Base-by-base conservation (phyloP, 2,797 vertebrate species). In the Notolepis coatsorum region DNA sequence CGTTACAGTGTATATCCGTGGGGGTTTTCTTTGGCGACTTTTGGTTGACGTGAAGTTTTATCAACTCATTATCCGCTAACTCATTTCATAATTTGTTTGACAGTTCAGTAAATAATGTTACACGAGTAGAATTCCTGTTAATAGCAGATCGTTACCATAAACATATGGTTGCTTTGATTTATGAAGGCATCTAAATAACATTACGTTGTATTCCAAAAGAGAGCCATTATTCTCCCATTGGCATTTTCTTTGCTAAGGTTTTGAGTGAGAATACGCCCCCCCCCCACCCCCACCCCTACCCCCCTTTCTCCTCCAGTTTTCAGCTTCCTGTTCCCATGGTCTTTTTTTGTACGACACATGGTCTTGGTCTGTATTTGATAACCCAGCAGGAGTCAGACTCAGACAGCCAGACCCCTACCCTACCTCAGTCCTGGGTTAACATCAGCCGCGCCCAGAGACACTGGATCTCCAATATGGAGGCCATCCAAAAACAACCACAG, bases 401-500 rank as follows among this genome's bases (percentile, higher is more conserved):
- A 39, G 38, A 48, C 48, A 58, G 59, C 65, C 68, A 75, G 65
- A 75, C 77, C 52, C 41, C 58, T 46, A 27, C n/a, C n/a, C n/a
- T 54, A 58, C 62, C 61, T 67, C 61, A 71, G 54, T 42, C 30
- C 45, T 47, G 43, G 70, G 68, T 71, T 64, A 65, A 61, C 71
- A 50, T 33, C 24, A 82, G 71, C 79, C 85, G 28, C 79, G 68
- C 68, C 46, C 70, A 50, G n/a, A 75, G 84, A 76, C 68, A 53
- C 80, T 63, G 58, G 62, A 68, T 62, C 66, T 79, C 60, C 58
- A 77, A 61, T 65, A 77, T 82, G 79, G 84, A 85, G 53, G 51
- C 80, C 77, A 15, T 89, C 84, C 83, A 87, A 85, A 86, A 23
- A 79, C 65, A 80, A 85, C 81, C 75, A 72, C 73, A 75, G 72